Evolutionary conservation across 2,113 vertebrate species (phyloP).

Genomic region (Aepyceros melampus): DNA sequence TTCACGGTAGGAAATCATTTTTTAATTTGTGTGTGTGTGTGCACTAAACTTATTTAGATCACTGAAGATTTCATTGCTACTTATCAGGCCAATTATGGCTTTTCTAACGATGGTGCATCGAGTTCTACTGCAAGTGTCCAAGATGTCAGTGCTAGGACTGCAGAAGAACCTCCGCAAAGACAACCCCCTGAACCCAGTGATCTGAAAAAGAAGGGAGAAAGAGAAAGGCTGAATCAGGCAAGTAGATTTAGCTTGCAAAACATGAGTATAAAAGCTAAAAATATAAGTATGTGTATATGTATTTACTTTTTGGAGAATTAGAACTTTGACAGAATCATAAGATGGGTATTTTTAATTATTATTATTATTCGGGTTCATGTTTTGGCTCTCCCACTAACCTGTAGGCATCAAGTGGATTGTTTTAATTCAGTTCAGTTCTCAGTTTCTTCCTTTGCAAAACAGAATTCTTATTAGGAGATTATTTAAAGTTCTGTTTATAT

Average conservation of each 20-base stretch:
- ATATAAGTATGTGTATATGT: neutral
- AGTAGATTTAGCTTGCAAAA: slow-evolving; percentile 37
- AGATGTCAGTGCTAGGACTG: slow-evolving; percentile 39
- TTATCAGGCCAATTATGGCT: slow-evolving; percentile 96
- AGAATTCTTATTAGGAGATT: neutral
- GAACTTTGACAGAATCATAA: neutral
- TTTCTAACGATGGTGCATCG: slow-evolving; percentile 81
- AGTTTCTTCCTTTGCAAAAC: neutral
- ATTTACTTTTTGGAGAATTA: neutral
- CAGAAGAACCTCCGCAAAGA: slow-evolving; percentile 60
- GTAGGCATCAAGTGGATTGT: neutral
- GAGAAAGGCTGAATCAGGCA: slow-evolving; percentile 91
- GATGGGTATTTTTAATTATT: neutral
- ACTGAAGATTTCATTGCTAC: slow-evolving; percentile 96
- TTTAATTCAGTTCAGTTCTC: slow-evolving; percentile 2
- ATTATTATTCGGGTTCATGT: neutral
- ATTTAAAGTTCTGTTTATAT: neutral
- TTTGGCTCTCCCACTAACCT: neutral
- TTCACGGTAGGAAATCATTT: neutral
- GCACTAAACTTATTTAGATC: slow-evolving; percentile 80
- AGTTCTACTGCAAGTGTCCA: slow-evolving; percentile 61
- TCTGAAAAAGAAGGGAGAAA: slow-evolving; percentile 90
- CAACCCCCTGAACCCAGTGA: slow-evolving; percentile 75
- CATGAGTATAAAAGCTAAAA: neutral
- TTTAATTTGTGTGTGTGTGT: neutral